Base-by-base conservation (phyloP, 2,888 invertebrate genomes). In the Hemicrepidius hirtus region DNA sequence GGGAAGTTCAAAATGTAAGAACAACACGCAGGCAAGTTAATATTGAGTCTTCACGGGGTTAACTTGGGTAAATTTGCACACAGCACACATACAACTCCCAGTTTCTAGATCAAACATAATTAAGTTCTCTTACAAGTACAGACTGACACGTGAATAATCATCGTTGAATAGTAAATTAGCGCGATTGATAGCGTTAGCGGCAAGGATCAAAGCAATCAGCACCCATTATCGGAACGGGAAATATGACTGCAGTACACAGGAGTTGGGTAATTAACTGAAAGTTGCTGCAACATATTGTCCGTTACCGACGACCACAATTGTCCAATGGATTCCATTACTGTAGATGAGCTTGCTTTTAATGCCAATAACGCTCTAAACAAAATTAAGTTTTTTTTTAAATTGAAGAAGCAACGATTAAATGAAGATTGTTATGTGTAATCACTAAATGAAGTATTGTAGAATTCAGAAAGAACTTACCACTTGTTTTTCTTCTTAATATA, bases 401-500 rank as follows among this genome's bases (percentile, higher is more conserved):
- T 9, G 9, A 32, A 32, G 1, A 32, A n/a, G n/a, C n/a, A n/a
- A n/a, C 32, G 9, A 9, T 1, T 32, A 32, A 32, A 9, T n/a
- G n/a, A n/a, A n/a, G n/a, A n/a, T n/a, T n/a, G n/a, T n/a, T n/a
- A n/a, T n/a, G n/a, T n/a, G n/a, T n/a, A n/a, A n/a, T 32, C 7
- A 9, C 9, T 32, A 9, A 32, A 32, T 6, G 32, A 32, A 9
- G 32, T 32, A 32, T 32, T 32, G 28, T 28, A 28, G 3, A 6
- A 4, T 28, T 4, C 6, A n/a, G n/a, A n/a, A n/a, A n/a, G n/a
- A 62, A 87, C 91, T 87, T 88, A 94, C 98, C 98, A 98, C 89
- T 98, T 99, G 85, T 98, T 99, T 89, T 98, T 99, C 90, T 98
- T 99, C 81, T 97, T 93, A 81, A 97, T 97, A 86, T 97, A 99